phyloP scores from a whole-genome alignment of 2,797 vertebrate genomes.

The Xiphorhynchus erythropygius region DNA sequence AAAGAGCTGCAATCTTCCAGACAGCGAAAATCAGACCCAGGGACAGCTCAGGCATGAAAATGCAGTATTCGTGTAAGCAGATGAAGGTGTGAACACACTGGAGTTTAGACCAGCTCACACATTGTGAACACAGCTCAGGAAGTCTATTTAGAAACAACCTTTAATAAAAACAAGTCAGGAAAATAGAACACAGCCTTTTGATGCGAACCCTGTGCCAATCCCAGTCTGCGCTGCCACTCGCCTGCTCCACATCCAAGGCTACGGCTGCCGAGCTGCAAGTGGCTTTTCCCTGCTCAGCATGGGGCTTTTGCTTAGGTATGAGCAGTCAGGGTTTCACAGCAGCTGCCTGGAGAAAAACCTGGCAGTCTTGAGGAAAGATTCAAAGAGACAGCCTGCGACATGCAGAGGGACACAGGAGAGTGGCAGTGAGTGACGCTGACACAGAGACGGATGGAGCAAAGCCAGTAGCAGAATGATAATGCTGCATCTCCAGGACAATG shows the following conservation, averaged over 20 bases:
- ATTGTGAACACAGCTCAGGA: neutral
- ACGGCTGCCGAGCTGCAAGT: neutral
- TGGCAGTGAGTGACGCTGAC: neutral
- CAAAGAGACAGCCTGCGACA: neutral
- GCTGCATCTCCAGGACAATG: neutral
- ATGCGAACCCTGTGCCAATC: neutral
- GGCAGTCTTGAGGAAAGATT: neutral
- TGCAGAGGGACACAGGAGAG: fast-evolving
- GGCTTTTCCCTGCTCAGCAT: neutral
- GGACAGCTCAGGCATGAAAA: neutral
- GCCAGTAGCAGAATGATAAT: neutral
- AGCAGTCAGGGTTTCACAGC: neutral
- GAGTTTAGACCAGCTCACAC: neutral
- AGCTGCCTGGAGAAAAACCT: neutral
- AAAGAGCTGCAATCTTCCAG: neutral
- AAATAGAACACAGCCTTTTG: neutral
- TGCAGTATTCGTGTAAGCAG: neutral
- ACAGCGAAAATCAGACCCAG: neutral
- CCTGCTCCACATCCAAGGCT: neutral
- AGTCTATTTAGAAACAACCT: slow-evolving; percentile 1
- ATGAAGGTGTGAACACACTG: neutral
- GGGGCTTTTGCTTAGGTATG: neutral
- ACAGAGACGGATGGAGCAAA: fast-evolving
- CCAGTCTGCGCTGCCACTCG: fast-evolving
- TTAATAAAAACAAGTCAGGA: slow-evolving; percentile 18